Evolutionary conservation across 2,797 vertebrate species (phyloP), one percentile per base, ranked within the genome.

Genomic region (Picus viridis): DNA sequence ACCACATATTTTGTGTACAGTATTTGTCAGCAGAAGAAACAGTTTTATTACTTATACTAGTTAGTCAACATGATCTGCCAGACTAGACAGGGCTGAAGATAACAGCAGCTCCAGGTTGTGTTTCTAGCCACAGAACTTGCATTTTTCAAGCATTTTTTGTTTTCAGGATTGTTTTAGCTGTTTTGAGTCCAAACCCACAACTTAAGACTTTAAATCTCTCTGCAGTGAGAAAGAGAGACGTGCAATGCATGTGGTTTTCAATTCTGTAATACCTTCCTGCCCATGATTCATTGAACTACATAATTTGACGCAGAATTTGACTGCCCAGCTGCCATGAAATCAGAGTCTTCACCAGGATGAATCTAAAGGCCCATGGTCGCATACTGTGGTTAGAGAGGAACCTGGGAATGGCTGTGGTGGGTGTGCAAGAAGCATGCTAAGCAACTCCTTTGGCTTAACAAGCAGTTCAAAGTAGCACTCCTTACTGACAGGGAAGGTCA

Each of bases 371-470:
- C 34, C 0, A 17, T 53, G 67, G 57, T 24, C 75, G 54, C 14
- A 7, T 54, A n/a, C 0, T 30, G 22, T 39, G 51, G 54, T 57
- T 82, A 73, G 64, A 89, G 61, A 86, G 32, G 73, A 95, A 86
- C 39, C 43, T 0, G 0, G 74, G 74, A 89, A 65, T 7, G 64
- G 68, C 82, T 0, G 2, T 68, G 85, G 82, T 0, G 0, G 63
- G 57, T 34, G 71, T 79, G 57, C 51, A 83, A 83, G 77, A 86
- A 80, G 86, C 9, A 4, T 84, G 75, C 90, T 94, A 83, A 89
- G 90, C 79, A 85, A 81, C 24, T 81, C 88, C 82, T 81, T 3
- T 70, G 67, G 59, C 70, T 93, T 81, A 94, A 83, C 61, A 73
- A 82, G 83, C 76, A 89, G 67, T 79, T 86, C 57, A 59, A 18